Evolutionary conservation across 2,888 invertebrate species (phyloP), one percentile per base, ranked within the genome.

Genomic region (Cylloceria caligata): DNA sequence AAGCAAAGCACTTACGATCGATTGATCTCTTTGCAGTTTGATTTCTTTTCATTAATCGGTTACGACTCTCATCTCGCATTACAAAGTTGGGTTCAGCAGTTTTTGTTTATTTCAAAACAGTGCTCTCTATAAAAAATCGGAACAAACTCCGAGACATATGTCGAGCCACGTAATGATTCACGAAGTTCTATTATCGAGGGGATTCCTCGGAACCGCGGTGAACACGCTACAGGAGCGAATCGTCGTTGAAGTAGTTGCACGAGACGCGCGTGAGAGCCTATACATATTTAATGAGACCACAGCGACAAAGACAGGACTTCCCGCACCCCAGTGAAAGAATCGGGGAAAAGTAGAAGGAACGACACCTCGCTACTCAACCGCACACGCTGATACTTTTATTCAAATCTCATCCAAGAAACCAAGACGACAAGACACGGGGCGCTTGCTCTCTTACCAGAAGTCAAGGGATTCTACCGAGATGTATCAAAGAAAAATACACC

Each of bases 251-350:
- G 79, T 84, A 62, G 72, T n/a, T 68, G 74, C 16, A 64, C 52
- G 62, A 52, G 49, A 75, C 34, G 81, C 78, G 86, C 85, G 88
- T 80, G 86, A 88, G 88, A 90, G 87, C 84, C 92, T 92, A 92
- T 92, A 92, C 92, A 92, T 92, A 92, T 92, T 92, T 92, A 92
- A 92, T 92, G 91, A 92, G 91, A 86, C 87, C 89, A 86, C 84
- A 85, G 71, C 79, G 79, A 71, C 74, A 71, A 65, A 72, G 74
- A 68, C 74, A 45, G 45, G 45, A 16, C 13, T 52, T 45, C 78
- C 24, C 30, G 24, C 39, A 21, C 57, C 78, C 76, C 67, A 57
- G 52, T 68, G 19, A 71, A 57, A 71, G 74, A 79, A 57, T 55
- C 11, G 39, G n/a, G 62, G 45, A 78, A 80, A 64, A 73, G 65